Base-by-base conservation (phyloP, 1,140 invertebrate species). In the Trichonephila clavata region DNA sequence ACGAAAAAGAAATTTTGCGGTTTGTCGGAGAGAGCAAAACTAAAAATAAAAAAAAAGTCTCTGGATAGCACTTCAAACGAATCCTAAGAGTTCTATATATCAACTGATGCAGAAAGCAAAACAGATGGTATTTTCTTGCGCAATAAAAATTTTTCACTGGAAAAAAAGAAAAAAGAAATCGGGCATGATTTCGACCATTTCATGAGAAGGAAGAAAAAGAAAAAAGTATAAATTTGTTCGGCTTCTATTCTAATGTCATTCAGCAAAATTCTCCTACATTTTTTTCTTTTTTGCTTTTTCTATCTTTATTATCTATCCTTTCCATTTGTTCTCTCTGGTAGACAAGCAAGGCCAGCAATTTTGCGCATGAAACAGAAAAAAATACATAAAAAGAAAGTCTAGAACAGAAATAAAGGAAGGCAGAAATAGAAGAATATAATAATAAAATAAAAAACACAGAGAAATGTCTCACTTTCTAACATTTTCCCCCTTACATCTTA, bases 81-180 rank as follows among this genome's bases (percentile, higher is more conserved):
- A 39, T 77, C 14, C 50, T 83, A 13, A 59, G 18, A 63, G 86
- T 87, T 63, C 59, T 63, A 87, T 63, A 57, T 63, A 61, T 65
- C 86, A 87, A 24, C 59, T 87, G 59, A 63, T 32, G 86, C 86
- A 21, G 63, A 63, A 63, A 65, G 20, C 71, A 87, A n/a, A 87
- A 63, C 60, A 65, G 86, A 16, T 65, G 32, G 59, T 20, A 63
- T 61, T 86, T 61, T 39, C 84, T 61, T 86, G 13, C 61, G 10
- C 10, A 50, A 50, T 16, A 14, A 57, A 83, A 24, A 27, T 8
- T 87, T 65, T 63, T 27, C 10, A 8, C 18, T 14, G 14, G 20
- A 86, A 32, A 87, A 87, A 57, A 24, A n/a, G n/a, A n/a, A n/a
- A n/a, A n/a, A n/a, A 4, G 57, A 59, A 60, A 16, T 43, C 50